These are phyloP conservation scores for Zosterops lateralis DNA, from an alignment of 2,113 vertebrate species.

Conservation along the genomic window DNA sequence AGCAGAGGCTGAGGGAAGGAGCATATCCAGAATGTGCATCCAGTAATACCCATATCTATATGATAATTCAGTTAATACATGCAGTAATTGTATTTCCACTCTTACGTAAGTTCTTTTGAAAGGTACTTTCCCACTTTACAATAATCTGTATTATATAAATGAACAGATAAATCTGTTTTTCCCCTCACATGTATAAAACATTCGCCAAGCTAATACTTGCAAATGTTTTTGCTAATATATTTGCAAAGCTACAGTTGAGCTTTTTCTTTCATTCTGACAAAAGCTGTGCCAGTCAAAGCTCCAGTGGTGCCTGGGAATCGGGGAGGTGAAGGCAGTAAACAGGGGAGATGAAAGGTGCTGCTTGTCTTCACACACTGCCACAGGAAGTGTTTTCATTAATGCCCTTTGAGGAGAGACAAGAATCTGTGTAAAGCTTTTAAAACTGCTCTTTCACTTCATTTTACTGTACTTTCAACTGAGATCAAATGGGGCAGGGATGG, in stretches of 20 bases:
- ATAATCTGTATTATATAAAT: not conserved
- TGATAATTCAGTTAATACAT: not conserved
- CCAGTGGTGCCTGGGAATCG: slow-evolving; percentile 9
- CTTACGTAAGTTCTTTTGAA: not conserved
- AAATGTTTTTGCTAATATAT: slow-evolving; percentile 23
- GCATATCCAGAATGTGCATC: not conserved
- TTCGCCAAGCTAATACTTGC: slow-evolving; percentile 41
- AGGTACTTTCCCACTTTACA: not conserved
- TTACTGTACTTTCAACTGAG: slow-evolving; percentile 3
- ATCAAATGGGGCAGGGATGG: not conserved
- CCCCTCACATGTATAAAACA: not conserved
- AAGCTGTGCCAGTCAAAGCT: not conserved
- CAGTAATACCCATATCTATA: not conserved
- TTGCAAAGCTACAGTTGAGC: not conserved
- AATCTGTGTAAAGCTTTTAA: not conserved
- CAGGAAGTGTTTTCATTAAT: not conserved
- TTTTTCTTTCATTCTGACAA: not conserved
- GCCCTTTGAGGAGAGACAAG: not conserved
- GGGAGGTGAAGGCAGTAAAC: slow-evolving; percentile 19
- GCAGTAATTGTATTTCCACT: not conserved
- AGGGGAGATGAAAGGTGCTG: slow-evolving; percentile 32
- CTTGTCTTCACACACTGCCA: slow-evolving; percentile 25
- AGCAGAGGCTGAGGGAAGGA: not conserved
- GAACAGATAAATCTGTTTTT: not conserved
- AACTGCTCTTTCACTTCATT: not conserved